Conservation (phyloP, 2,113 vertebrate species). For the Pomatorhinus ruficollis region DNA sequence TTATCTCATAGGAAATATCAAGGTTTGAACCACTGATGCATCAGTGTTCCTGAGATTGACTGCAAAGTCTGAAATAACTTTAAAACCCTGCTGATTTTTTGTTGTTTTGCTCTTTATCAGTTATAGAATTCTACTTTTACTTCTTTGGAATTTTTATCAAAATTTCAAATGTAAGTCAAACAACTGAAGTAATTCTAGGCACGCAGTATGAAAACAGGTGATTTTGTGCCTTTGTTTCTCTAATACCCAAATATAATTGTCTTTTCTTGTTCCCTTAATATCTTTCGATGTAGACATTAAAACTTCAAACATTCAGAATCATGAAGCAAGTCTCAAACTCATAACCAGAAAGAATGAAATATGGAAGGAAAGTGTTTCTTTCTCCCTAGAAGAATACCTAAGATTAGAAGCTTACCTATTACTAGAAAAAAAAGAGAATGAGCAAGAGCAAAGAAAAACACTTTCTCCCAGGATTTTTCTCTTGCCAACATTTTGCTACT, state of each 20-base stretch:
- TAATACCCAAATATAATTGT: background rate
- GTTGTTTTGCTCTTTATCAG: background rate
- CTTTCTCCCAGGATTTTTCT: background rate
- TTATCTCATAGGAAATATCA: slow-evolving; percentile 59
- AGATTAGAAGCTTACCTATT: background rate
- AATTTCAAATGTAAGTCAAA: background rate
- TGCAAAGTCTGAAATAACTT: slow-evolving; percentile 53
- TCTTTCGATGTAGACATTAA: background rate
- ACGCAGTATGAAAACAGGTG: background rate
- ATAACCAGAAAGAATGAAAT: background rate
- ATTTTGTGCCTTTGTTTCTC: background rate
- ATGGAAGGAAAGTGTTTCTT: background rate
- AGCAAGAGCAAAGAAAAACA: background rate
- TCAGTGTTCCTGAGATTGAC: slow-evolving; percentile 55
- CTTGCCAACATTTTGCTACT: background rate
- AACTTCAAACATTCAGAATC: background rate
- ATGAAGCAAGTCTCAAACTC: background rate
- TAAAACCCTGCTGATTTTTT: slow-evolving; percentile 18
- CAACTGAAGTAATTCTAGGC: background rate
- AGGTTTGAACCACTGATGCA: slow-evolving; percentile 30
- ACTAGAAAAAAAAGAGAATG: background rate
- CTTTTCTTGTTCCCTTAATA: background rate
- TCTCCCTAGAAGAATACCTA: background rate
- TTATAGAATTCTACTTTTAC: slow-evolving; percentile 20
- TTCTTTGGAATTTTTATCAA: background rate